Percentiles rank a stretch among this genome's conserved stretches.
Conservation (phyloP, 2,797 vertebrate genomes). For the Gobio occitaniae region DNA sequence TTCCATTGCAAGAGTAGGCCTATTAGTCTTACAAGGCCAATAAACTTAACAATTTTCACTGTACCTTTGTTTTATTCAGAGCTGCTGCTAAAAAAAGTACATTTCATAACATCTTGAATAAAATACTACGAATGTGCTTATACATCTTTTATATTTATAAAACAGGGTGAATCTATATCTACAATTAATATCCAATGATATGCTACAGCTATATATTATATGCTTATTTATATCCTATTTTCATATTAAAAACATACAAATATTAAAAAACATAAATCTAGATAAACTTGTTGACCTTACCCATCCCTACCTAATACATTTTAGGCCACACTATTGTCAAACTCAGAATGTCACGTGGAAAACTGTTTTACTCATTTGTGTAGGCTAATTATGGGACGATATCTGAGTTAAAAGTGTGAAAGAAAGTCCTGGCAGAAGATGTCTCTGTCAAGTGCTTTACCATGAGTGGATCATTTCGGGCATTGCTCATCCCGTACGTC, state of each 20-base stretch:
- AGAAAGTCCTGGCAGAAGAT: constrained; percentile 11
- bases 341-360: too few species aligned
- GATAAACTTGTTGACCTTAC: not conserved
- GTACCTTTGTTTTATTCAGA: not conserved
- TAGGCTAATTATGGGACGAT: not conserved
- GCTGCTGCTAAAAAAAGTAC: not conserved
- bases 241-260: too few species aligned
- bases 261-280: not conserved
- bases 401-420: constrained; percentile 13
- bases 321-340: not conserved
- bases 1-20: constrained; percentile 9
- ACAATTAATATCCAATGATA: too few species aligned
- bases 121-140: too few species aligned
- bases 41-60: not conserved
- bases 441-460: constrained; percentile 24
- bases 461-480: constrained; percentile 30
- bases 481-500: constrained; percentile 18
- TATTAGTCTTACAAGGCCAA: constrained; percentile 8
- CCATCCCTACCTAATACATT: too few species aligned
- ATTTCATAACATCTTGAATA: not conserved
- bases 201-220: too few species aligned
- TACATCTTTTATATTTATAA: too few species aligned
- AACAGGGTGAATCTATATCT: too few species aligned
- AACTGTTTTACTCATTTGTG: constrained; percentile 7
- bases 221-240: too few species aligned